These are phyloP conservation scores for Micoletzkya japonica DNA, from an alignment of 2,888 invertebrate genomes.

Conservation along the genomic window DNA sequence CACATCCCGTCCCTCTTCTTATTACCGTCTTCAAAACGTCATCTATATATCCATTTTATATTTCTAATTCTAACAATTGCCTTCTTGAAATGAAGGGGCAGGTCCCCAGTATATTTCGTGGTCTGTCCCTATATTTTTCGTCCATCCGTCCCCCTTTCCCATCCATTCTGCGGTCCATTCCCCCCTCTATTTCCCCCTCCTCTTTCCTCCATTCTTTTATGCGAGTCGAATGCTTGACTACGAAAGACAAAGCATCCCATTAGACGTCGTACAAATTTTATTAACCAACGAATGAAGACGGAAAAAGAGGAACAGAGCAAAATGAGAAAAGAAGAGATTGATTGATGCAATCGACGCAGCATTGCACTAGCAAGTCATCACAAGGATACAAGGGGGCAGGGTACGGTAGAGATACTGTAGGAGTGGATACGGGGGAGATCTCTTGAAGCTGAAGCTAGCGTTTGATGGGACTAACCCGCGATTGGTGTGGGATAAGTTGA, in stretches of 20 bases:
- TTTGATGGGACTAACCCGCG: too few relatives aligned
- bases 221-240: background rate
- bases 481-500: background rate
- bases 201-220: background rate
- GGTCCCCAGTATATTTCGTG: background rate
- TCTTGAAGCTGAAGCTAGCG: too few relatives aligned
- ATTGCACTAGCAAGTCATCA: too few relatives aligned
- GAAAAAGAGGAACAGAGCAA: too few relatives aligned
- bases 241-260: too few relatives aligned
- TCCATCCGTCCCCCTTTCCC: background rate
- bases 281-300: too few relatives aligned
- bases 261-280: too few relatives aligned
- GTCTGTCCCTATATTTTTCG: background rate
- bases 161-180: background rate
- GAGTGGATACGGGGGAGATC: too few relatives aligned
- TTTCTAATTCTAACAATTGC: background rate
- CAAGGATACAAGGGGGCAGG: slow-evolving; percentile 31
- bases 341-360: too few relatives aligned
- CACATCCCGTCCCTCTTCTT: too few relatives aligned
- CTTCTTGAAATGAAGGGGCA: background rate
- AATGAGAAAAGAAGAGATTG: too few relatives aligned
- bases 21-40: background rate
- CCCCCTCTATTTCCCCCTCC: background rate
- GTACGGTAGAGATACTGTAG: slow-evolving; percentile 2
- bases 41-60: background rate